Conservation (phyloP, 2,888 invertebrate genomes). For the Lacanobia wlatinum region DNA sequence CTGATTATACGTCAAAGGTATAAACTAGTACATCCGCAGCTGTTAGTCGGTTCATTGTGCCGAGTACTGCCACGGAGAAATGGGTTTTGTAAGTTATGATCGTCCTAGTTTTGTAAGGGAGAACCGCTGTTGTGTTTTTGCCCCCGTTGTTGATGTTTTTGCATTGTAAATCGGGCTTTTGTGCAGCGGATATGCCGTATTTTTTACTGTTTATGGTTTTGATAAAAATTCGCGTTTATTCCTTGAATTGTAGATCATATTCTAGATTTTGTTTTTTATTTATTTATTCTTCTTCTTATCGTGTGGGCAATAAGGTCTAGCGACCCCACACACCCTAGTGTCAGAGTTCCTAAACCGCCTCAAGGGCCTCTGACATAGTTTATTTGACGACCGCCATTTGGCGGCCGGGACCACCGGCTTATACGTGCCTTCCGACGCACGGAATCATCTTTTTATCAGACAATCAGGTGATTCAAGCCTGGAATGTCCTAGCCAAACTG, state of each 20-base stretch:
- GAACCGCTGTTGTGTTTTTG: conserved; percentile 19
- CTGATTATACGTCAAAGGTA: conserved; percentile 32
- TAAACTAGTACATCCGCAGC: conserved; percentile 60
- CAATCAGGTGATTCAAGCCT: too few relatives aligned
- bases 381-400: too few relatives aligned
- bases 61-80: conserved; percentile 35
- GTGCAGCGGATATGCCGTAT: background rate
- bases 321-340: too few relatives aligned
- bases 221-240: background rate
- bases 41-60: conserved; percentile 54
- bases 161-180: conserved; percentile 35
- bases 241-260: background rate
- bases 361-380: too few relatives aligned
- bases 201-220: background rate
- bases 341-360: too few relatives aligned
- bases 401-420: too few relatives aligned
- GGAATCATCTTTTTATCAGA: too few relatives aligned
- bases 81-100: conserved; percentile 34
- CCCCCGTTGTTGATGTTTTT: conserved; percentile 4
- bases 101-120: conserved; percentile 29
- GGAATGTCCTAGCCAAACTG: too few relatives aligned
- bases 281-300: too few relatives aligned
- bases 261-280: background rate
- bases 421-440: too few relatives aligned
- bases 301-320: too few relatives aligned